Base-by-base conservation (phyloP, 2,797 vertebrate genomes). In the Rhinoraja longicauda region DNA sequence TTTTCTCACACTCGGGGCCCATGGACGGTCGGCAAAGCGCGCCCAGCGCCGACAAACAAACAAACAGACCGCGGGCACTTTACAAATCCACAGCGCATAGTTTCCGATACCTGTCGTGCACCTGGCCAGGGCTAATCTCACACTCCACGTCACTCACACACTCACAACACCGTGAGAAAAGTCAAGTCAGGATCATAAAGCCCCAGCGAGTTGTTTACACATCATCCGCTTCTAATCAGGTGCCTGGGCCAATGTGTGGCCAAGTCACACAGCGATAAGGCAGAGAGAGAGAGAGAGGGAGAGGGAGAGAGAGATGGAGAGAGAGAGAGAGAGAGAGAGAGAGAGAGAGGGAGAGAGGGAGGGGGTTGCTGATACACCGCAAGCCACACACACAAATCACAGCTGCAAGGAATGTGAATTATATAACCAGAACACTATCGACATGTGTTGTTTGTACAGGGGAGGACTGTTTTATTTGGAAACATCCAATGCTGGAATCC, bases 1-100 rank as follows among this genome's bases (percentile, higher is more conserved):
- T 98, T 0, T 98, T 98, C 98, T 98, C 98, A 98, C 98, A 97
- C 97, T 98, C 97, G 93, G 95, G 95, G 98, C 97, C 97, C 97
- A 94, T 90, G 93, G 97, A 94, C 95, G 97, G 97, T 96, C 94
- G 94, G 95, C 95, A 96, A 96, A 94, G 93, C 93, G 95, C 96
- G 95, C 95, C 96, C 96, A 96, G 96, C 95, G 93, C 95, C 96
- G 96, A 96, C 45, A 53, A 53, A 53, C 45, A 53, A 53, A 53
- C 95, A 95, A 95, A 95, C 93, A 93, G 93, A 94, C 95, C 94
- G 94, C 94, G 94, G 94, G 94, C 94, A 94, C 95, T 94, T 93
- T 95, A 95, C 95, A 96, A 86, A 96, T 94, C 93, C 4, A 77
- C 32, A 94, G 95, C 93, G 94, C 94, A 94, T 95, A 94, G 93